Conservation (phyloP, 2,113 vertebrate species). For the Anoplopoma fimbria region DNA sequence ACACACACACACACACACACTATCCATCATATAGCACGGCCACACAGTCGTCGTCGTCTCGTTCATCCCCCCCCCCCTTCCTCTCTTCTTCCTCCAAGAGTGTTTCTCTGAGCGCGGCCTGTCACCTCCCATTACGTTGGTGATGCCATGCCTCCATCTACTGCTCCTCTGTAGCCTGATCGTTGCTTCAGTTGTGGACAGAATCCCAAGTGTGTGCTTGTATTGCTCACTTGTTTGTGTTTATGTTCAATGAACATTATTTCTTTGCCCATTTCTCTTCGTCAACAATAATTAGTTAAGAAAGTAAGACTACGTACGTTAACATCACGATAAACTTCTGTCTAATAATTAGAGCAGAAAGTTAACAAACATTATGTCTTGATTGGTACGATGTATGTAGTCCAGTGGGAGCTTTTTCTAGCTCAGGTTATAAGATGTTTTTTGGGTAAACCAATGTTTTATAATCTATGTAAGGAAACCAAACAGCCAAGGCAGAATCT, state of each 20-base stretch:
- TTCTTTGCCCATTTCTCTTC: background rate
- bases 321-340: background rate
- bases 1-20: conserved; percentile 26
- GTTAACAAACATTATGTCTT: background rate
- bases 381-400: background rate
- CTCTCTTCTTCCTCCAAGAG: conserved; percentile 24
- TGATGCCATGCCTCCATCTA: conserved; percentile 68
- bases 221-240: background rate
- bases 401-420: background rate
- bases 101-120: conserved; percentile 24
- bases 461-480: conserved; percentile 74
- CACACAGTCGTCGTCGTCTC: too few relatives aligned
- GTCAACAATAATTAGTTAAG: background rate
- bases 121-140: conserved; percentile 46
- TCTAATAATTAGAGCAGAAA: background rate
- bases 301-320: background rate
- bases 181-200: background rate
- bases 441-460: background rate
- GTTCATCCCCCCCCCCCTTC: conserved; percentile 14
- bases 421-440: background rate
- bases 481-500: conserved; percentile 46
- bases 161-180: background rate
- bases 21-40: conserved; percentile 21
- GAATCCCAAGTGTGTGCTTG: background rate
- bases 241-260: background rate